Conservation (phyloP, 1,140 invertebrate species). For the Cryptotermes secundus region DNA sequence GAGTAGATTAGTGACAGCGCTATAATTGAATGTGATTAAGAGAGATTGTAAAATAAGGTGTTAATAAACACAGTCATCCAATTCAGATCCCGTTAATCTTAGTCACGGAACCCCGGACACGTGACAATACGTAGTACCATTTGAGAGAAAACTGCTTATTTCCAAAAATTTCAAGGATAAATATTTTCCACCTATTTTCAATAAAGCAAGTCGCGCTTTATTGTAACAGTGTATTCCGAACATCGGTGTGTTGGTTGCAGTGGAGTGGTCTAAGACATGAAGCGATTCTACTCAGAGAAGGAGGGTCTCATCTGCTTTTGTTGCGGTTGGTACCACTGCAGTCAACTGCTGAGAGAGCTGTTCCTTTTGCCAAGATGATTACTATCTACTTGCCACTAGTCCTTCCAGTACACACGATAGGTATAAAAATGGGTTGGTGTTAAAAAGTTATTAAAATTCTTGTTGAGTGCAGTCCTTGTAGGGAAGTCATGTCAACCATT, state of each 20-base stretch:
- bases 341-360: neutral
- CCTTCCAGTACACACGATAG: slow-evolving; percentile 6
- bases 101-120: no score
- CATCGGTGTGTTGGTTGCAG: neutral
- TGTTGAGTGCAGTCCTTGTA: no score
- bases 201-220: neutral
- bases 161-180: no score
- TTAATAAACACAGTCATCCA: no score
- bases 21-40: no score
- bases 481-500: no score
- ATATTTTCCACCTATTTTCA: no score
- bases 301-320: neutral
- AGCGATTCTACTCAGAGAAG: neutral
- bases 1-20: no score
- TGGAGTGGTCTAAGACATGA: neutral
- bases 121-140: no score
- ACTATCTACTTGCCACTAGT: neutral
- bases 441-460: neutral
- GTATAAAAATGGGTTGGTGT: neutral
- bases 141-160: no score
- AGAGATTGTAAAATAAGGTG: no score
- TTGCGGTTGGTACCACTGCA: neutral
- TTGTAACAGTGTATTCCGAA: neutral
- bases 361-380: neutral
- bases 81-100: no score